Evolutionary conservation across 2,888 invertebrate species (phyloP).

Genomic region (Trissoscelio sp.): DNA sequence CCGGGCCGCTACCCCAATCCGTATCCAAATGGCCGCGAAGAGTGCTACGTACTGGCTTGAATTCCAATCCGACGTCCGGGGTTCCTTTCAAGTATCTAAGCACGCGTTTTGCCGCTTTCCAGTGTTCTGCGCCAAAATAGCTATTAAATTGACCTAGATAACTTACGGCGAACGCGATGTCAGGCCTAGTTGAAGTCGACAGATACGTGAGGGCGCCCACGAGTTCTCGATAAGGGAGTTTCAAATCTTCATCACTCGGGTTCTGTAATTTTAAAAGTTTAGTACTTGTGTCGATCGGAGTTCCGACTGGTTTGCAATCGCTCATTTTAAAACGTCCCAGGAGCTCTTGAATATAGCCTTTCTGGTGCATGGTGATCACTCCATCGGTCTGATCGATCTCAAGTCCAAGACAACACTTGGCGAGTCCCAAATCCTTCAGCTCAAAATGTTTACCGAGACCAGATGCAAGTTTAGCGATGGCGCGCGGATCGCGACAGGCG

Average conservation of each 20-base stretch:
- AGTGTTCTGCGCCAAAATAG: conserved; percentile 30
- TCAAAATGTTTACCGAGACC: neutral
- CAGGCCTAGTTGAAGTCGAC: conserved; percentile 59
- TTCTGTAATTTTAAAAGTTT: neutral
- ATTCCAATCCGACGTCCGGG: neutral
- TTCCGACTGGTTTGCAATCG: conserved; percentile 72
- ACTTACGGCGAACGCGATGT: conserved; percentile 64
- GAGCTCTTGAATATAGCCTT: conserved; percentile 70
- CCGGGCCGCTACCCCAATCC: no score
- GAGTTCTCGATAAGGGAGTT: conserved; percentile 45
- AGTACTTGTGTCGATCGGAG: conserved; percentile 64
- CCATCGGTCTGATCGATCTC: conserved; percentile 62
- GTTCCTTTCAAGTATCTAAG: conserved; percentile 48
- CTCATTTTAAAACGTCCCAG: conserved; percentile 72
- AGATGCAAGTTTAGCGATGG: conserved; percentile 52
- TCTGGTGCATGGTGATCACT: conserved; percentile 54
- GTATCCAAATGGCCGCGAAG: no score
- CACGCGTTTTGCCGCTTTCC: conserved; percentile 56
- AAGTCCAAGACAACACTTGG: conserved; percentile 69
- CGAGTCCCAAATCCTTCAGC: neutral
- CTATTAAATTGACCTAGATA: conserved; percentile 65
- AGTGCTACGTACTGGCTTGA: no score
- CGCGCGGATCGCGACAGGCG: conserved; percentile 43
- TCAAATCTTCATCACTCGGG: neutral
- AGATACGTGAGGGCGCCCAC: conserved; percentile 62